phyloP scores from a whole-genome alignment of 2,113 vertebrate species.

The Vombatus ursinus region DNA sequence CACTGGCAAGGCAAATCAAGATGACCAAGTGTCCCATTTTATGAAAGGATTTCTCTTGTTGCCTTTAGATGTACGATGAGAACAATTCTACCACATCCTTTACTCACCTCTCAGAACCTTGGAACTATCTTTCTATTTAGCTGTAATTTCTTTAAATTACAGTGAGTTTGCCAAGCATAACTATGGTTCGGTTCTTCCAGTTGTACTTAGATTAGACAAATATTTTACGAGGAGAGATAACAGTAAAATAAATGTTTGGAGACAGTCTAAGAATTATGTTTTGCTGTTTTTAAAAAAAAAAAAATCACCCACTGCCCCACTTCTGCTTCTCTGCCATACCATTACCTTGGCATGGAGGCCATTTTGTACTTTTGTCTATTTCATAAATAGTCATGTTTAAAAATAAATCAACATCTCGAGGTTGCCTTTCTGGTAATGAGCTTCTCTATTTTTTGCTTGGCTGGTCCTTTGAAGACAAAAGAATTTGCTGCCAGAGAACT shows the following conservation, averaged over 20 bases:
- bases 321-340: not conserved
- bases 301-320: not conserved
- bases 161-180: not conserved
- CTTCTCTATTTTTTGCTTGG: not conserved
- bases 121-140: too few relatives aligned
- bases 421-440: not conserved
- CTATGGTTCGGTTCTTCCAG: not conserved
- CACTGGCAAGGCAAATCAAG: not conserved
- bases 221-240: not conserved
- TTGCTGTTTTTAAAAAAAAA: too few relatives aligned
- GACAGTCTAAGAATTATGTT: not conserved
- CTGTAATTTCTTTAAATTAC: not conserved
- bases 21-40: not conserved
- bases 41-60: not conserved
- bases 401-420: not conserved
- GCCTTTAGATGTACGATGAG: not conserved
- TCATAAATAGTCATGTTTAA: not conserved
- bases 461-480: not conserved
- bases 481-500: not conserved
- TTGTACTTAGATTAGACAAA: not conserved
- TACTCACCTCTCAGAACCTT: not conserved
- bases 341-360: not conserved
- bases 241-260: not conserved
- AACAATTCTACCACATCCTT: not conserved
- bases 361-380: not conserved